Conservation (phyloP, 2,888 invertebrate species). For the Desoria tigrina region DNA sequence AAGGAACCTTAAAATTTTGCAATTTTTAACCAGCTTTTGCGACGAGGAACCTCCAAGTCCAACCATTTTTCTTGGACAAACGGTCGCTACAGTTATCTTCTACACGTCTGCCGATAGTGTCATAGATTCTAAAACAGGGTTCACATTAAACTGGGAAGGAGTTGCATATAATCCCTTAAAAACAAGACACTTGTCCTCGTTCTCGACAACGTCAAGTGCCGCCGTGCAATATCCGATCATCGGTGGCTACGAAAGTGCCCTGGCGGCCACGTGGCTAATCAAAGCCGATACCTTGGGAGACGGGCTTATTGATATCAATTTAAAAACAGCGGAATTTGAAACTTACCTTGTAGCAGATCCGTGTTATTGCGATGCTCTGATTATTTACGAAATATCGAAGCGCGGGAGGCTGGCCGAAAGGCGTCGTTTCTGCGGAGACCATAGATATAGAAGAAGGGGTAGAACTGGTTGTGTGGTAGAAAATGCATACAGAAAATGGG, state of each 20-base stretch:
- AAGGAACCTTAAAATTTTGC: too few relatives aligned
- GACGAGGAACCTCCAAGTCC: background rate
- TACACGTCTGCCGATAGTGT: background rate
- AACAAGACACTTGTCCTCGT: background rate
- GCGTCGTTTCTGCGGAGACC: background rate
- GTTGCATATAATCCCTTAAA: background rate
- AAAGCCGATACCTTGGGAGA: background rate
- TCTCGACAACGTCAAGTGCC: background rate
- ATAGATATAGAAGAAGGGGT: too few relatives aligned
- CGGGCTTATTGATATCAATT: background rate
- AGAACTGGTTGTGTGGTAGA: too few relatives aligned
- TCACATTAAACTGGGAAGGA: conserved; percentile 1
- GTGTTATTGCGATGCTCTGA: background rate
- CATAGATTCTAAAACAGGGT: background rate
- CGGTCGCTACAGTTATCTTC: background rate
- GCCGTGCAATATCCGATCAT: background rate
- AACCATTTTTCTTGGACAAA: background rate
- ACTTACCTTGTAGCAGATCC: background rate
- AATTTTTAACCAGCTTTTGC: background rate
- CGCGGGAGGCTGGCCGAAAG: background rate
- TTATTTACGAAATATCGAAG: background rate
- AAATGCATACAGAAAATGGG: too few relatives aligned
- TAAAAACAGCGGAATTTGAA: background rate
- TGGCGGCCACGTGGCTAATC: background rate
- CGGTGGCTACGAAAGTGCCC: background rate